Evolutionary conservation across 30 jellyfish, hydroid and myxozoan genomes (phyloP).

Genomic region (Pelagia noctiluca): DNA sequence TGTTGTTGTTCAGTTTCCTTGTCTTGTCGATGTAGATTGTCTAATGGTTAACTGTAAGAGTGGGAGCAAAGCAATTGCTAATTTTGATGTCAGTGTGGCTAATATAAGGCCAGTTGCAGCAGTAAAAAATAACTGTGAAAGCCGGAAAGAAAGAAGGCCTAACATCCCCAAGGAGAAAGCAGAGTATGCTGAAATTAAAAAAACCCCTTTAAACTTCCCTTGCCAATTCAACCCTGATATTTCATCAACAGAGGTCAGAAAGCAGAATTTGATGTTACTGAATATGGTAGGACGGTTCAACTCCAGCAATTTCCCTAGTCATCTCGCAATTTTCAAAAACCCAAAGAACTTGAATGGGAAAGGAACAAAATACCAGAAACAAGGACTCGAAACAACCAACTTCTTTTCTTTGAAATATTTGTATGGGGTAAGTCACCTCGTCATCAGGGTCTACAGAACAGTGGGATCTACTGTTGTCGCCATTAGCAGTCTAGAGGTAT

Average conservation of each 20-base stretch:
- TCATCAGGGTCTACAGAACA: conserved; percentile 49
- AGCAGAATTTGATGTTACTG: conserved; percentile 21
- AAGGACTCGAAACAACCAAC: not conserved
- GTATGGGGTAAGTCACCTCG: conserved; percentile 39
- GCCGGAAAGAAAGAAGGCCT: too few species aligned
- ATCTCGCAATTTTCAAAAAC: conserved; percentile 13
- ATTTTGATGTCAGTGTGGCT: conserved; percentile 57
- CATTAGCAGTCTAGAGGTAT: conserved; percentile 66
- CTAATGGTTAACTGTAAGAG: conserved; percentile 53
- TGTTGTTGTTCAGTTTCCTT: conserved; percentile 85
- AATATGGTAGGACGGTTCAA: conserved; percentile 58
- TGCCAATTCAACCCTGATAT: conserved; percentile 49
- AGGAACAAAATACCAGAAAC: not conserved
- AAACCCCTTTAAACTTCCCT: conserved; percentile 41
- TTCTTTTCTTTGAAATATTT: conserved; percentile 33
- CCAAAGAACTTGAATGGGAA: conserved; percentile 19
- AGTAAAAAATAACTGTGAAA: not conserved
- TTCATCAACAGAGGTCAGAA: conserved; percentile 54
- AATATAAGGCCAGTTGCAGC: conserved; percentile 28
- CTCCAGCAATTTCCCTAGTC: not conserved
- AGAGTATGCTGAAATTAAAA: conserved; percentile 1
- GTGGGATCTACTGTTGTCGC: conserved; percentile 68
- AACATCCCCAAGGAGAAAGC: too few species aligned
- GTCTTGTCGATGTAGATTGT: conserved; percentile 75
- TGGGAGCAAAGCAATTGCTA: conserved; percentile 53